These are phyloP conservation scores for Drosophila aldrichi DNA, from an alignment of 2,888 invertebrate species.

Conservation along the genomic window DNA sequence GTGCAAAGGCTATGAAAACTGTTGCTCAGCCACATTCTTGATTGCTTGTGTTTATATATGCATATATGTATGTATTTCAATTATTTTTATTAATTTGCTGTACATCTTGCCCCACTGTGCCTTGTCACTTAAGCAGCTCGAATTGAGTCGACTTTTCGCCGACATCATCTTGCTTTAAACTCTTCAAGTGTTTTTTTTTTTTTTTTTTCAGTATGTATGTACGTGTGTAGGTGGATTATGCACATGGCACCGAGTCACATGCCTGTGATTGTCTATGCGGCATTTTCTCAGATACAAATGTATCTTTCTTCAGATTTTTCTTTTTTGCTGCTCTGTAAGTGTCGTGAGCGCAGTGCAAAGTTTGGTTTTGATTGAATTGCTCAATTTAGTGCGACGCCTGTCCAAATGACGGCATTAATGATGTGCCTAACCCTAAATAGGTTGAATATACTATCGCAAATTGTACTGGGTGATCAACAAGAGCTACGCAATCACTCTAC, in stretches of 20 bases:
- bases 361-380: constrained; percentile 71
- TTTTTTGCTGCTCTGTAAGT: constrained; percentile 13
- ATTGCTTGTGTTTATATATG: background rate
- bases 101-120: constrained; percentile 48
- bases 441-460: constrained; percentile 32
- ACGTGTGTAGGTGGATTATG: constrained; percentile 55
- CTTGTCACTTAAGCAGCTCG: constrained; percentile 62
- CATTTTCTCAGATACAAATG: constrained; percentile 53
- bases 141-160: constrained; percentile 59
- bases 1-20: background rate
- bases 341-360: constrained; percentile 38
- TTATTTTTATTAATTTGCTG: background rate
- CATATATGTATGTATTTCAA: background rate
- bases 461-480: constrained; percentile 12
- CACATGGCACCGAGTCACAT: constrained; percentile 67
- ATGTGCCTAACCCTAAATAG: constrained; percentile 44
- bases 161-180: constrained; percentile 64
- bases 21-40: background rate
- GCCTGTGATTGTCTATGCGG: constrained; percentile 53
- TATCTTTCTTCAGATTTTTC: constrained; percentile 21
- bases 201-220: constrained; percentile 31
- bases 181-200: constrained; percentile 56
- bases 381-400: constrained; percentile 63
- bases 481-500: background rate
- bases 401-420: constrained; percentile 45